Base-by-base conservation (phyloP, 2,797 vertebrate genomes). In the Limosa lapponica region DNA sequence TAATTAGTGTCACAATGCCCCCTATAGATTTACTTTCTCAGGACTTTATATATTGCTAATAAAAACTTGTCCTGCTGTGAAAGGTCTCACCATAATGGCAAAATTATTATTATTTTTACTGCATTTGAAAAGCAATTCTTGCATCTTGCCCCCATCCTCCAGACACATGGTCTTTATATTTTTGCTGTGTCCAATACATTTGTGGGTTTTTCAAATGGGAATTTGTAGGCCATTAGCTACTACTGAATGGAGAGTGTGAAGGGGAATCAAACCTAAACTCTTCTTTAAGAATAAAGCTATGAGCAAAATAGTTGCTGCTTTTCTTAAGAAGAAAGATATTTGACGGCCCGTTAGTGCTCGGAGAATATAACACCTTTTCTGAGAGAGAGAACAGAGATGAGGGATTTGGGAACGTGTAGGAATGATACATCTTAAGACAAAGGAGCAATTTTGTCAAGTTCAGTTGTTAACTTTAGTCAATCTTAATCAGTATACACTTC, bases 1-100 rank as follows among this genome's bases (percentile, higher is more conserved):
- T 93, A 66, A 90, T 90, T 75, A 87, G 75, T 78, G 80, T 88
- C 54, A 91, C 43, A 1, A 2, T 84, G 20, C 11, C 18, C 61
- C 37, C 49, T 90, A 75, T 90, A 93, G 95, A 91, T 95, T 87
- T 79, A 13, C 46, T 81, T 87, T 72, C 58, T 72, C 2, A 1
- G 28, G 58, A 75, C 70, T 88, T 91, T 82, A 52, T 83, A 58
- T 88, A 58, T 75, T 55, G 41, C 23, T 70, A 79, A 59, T 94
- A 88, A 90, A 90, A 89, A 48, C 73, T 86, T 84, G 43, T 82
- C 55, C 62, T 94, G n/a, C 57, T 72, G 41, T 87, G 73, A 86
- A 93, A 93, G 72, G 66, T 91, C 72, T 90, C 43, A 54, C 48
- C 25, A 52, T 91, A 92, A 87, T 44, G 41, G 58, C 43, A 91